A percentile compares a stretch with the other conserved stretches of the same genome.
Conservation (phyloP, 2,113 vertebrate species). For the Erinaceus europaeus region DNA sequence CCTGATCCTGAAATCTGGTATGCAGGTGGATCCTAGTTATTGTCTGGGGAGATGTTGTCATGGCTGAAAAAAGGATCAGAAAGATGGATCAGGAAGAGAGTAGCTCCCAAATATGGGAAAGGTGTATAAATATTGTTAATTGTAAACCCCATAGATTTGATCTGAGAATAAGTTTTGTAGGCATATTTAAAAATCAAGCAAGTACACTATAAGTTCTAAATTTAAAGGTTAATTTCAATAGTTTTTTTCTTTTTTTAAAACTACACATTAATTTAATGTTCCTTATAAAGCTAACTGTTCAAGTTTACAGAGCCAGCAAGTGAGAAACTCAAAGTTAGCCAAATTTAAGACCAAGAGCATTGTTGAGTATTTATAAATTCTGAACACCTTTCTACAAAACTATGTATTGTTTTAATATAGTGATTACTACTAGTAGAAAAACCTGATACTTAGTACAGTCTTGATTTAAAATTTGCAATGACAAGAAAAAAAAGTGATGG, state of each 20-base stretch:
- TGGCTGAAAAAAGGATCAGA: too few relatives aligned
- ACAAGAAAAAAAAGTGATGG: not conserved
- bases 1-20: too few relatives aligned
- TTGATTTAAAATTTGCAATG: not conserved
- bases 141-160: too few relatives aligned
- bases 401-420: not conserved
- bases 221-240: not conserved
- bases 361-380: not conserved
- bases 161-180: not conserved
- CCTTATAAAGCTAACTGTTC: not conserved
- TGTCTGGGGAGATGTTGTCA: too few relatives aligned
- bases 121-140: too few relatives aligned
- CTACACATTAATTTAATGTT: too few relatives aligned
- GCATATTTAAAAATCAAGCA: not conserved
- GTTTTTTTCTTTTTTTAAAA: not conserved
- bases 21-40: too few relatives aligned
- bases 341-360: not conserved
- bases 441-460: not conserved
- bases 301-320: not conserved
- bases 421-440: not conserved
- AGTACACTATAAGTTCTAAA: not conserved
- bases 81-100: too few relatives aligned
- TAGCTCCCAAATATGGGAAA: too few relatives aligned
- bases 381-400: not conserved
- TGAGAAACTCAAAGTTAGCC: not conserved